Percentiles rank a stretch among this genome's conserved stretches.
These are phyloP conservation scores for Prinia subflava DNA, from an alignment of 2,113 vertebrate genomes.

Conservation along the genomic window DNA sequence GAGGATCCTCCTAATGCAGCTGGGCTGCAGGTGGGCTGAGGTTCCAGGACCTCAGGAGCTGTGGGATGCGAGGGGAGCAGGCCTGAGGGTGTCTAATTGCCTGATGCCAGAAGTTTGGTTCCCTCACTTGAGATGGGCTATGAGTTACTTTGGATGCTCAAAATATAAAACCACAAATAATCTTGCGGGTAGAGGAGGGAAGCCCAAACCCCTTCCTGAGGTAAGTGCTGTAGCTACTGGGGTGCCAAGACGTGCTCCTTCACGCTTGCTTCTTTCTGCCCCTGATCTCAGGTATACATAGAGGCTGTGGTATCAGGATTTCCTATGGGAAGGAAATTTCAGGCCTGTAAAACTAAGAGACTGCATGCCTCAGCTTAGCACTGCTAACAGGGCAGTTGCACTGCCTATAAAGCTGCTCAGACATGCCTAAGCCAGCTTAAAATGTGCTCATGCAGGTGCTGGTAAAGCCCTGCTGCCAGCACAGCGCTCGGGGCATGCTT, in stretches of 20 bases:
- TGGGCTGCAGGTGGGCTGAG: not conserved
- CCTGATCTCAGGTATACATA: not conserved
- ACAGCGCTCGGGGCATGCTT: fast-evolving
- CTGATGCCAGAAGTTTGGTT: not conserved
- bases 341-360: not conserved
- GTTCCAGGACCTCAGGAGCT: not conserved
- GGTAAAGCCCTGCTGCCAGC: not conserved
- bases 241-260: not conserved
- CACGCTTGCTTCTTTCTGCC: fast-evolving
- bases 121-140: not conserved
- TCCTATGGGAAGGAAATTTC: not conserved
- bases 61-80: not conserved
- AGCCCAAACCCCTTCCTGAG: not conserved
- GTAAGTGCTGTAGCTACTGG: not conserved
- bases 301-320: not conserved
- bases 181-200: not conserved
- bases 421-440: not conserved
- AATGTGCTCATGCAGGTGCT: not conserved
- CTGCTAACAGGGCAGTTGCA: not conserved
- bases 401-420: not conserved
- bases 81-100: not conserved
- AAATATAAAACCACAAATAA: not conserved
- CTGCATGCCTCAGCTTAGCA: not conserved
- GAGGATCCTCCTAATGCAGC: not conserved
- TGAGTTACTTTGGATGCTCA: not conserved